Percentiles rank a stretch among this genome's conserved stretches.
These are phyloP conservation scores for Trachurus trachurus DNA, from an alignment of 2,797 vertebrate species.

Conservation along the genomic window DNA sequence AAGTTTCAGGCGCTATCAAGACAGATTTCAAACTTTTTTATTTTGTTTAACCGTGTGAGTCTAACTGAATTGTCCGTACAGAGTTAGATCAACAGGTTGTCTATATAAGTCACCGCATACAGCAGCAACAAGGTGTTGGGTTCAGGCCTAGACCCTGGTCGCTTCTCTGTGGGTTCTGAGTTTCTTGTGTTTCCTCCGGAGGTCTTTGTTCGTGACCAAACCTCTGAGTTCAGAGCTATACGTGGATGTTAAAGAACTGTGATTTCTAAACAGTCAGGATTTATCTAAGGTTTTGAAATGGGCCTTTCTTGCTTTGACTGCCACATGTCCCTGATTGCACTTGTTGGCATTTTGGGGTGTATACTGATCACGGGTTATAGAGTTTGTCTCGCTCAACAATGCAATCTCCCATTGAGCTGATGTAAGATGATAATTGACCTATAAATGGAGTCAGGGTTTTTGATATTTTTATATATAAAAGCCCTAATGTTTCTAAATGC, in stretches of 20 bases:
- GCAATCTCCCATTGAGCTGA: background rate
- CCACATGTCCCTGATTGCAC: too few species aligned
- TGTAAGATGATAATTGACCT: background rate
- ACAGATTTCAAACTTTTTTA: background rate
- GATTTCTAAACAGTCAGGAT: background rate
- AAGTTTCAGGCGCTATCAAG: background rate
- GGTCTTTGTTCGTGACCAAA: background rate
- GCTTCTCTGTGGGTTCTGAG: background rate
- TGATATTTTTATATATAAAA: background rate
- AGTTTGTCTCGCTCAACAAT: too few species aligned
- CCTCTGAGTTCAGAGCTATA: background rate
- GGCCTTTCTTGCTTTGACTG: too few species aligned
- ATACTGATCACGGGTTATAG: too few species aligned
- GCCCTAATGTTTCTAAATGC: background rate
- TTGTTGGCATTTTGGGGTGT: too few species aligned
- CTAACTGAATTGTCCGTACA: background rate
- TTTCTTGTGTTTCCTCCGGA: background rate
- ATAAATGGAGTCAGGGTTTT: background rate
- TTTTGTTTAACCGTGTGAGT: background rate
- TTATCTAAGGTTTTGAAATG: background rate
- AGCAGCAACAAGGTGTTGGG: background rate
- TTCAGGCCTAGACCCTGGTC: background rate
- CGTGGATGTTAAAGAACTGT: background rate
- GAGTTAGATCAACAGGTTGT: too few species aligned
- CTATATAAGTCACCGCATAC: too few species aligned